These are phyloP conservation scores for Lepidothrix coronata DNA, from an alignment of 2,113 vertebrate genomes.

Conservation along the genomic window DNA sequence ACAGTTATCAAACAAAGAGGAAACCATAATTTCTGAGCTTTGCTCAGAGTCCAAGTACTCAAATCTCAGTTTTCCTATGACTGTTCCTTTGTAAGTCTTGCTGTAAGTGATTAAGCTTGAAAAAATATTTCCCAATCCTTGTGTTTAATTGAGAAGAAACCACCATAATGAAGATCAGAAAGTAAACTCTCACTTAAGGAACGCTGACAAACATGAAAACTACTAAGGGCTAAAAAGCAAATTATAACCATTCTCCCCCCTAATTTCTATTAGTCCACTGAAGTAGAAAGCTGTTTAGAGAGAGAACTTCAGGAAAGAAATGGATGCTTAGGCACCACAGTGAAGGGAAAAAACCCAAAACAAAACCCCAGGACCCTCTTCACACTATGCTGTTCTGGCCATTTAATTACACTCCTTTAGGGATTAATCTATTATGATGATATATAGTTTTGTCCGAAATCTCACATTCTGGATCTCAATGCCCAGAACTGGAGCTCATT, in stretches of 20 bases:
- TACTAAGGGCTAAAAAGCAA: background rate
- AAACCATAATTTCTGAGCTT: background rate
- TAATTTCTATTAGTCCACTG: background rate
- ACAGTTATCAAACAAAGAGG: background rate
- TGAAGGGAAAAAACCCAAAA: background rate
- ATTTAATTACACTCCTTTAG: background rate
- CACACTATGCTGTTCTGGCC: background rate
- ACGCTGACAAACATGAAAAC: background rate
- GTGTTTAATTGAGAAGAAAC: background rate
- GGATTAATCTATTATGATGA: background rate
- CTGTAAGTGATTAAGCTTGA: background rate
- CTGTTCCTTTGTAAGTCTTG: background rate
- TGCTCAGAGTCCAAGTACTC: background rate
- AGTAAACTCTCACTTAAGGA: background rate
- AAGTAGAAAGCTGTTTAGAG: background rate
- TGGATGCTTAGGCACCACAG: background rate
- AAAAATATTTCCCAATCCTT: background rate
- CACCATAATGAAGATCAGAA: background rate
- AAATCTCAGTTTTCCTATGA: background rate
- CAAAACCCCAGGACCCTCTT: background rate
- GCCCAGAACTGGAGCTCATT: background rate
- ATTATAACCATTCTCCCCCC: background rate
- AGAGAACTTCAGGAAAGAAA: background rate
- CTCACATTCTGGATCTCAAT: background rate
- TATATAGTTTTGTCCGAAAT: background rate